Evolutionary conservation across 2,113 vertebrate genomes (phyloP).

Genomic region (Baryphthengus martii): DNA sequence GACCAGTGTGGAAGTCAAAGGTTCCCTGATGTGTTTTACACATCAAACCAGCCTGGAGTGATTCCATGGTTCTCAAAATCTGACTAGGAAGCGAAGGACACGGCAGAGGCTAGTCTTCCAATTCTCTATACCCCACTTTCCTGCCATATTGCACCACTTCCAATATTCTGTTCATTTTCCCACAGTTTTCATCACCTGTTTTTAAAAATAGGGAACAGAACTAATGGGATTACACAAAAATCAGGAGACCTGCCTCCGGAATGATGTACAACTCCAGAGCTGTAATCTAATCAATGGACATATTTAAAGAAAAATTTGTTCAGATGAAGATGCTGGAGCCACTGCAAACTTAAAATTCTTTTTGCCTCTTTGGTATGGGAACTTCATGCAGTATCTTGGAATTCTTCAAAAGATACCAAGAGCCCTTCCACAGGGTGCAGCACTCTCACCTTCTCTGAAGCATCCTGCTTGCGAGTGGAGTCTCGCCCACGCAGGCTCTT

Average conservation of each 20-base stretch:
- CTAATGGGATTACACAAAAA: neutral
- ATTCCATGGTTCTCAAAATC: neutral
- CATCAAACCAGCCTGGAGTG: neutral
- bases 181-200: neutral
- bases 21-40: neutral
- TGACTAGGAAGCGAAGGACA: neutral
- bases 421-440: neutral
- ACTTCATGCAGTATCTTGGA: neutral
- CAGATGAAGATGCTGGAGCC: neutral
- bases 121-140: neutral
- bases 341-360: neutral
- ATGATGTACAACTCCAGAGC: neutral
- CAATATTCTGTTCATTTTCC: neutral
- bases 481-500: slow-evolving; percentile 97
- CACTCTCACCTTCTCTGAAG: slow-evolving; percentile 92
- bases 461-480: slow-evolving; percentile 93
- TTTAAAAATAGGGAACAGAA: neutral
- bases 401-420: slow-evolving; percentile 30
- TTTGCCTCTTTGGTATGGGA: neutral
- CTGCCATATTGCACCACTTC: neutral
- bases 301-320: neutral
- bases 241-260: neutral
- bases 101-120: neutral
- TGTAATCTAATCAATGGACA: neutral
- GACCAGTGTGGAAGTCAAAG: neutral